Evolutionary conservation across 2,797 vertebrate genomes (phyloP), one percentile per base, ranked within the genome.

Genomic region (Mormyrus proboscirostris): DNA sequence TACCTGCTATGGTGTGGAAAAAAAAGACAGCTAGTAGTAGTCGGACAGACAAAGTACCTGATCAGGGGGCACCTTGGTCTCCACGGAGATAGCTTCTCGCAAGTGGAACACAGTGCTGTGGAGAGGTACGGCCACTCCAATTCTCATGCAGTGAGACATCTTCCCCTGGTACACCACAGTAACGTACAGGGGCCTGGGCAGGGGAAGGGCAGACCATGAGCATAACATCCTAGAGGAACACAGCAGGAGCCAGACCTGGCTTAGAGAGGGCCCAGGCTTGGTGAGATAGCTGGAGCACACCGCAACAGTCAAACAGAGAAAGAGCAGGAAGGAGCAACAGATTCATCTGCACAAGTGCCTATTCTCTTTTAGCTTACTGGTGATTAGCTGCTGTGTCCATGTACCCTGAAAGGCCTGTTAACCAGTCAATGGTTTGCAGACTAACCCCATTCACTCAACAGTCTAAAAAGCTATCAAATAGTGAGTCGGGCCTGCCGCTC

Each of bases 161-260:
- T 98, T 99, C 50, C 98, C 98, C 94, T 97, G 98, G 94, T 99
- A 99, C 89, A 99, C 99, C 93, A 99, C 97, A 0, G 98, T 99
- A 94, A 99, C 92, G 10, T 97, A 99, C 47, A 99, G 95, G 0
- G 98, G 98, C 94, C 99, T 99, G 94, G 4, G 91, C 91, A 33
- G 65, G 65, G 14, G 22, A 88, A 90, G 91, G 93, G 90, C 88
- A 14, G 8, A 2, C 50, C 0, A 33, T 53, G 47, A 50, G 47
- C 89, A 89, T 49, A 2, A 88, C 82, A 49, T 62, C 87, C 73
- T 6, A 8, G 16, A 41, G 38, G 33, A 76, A 76, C 73, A 69
- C 1, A 29, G 29, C 62, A 33, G 25, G 2, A 65, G 8, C 1
- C 16, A 55, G 53, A 19, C 53, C 2, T 1, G 59, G 22, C 22